Evolutionary conservation across 1,140 invertebrate genomes (phyloP), one percentile per base, ranked within the genome.

Genomic region (Thaumatotibia leucotreta): DNA sequence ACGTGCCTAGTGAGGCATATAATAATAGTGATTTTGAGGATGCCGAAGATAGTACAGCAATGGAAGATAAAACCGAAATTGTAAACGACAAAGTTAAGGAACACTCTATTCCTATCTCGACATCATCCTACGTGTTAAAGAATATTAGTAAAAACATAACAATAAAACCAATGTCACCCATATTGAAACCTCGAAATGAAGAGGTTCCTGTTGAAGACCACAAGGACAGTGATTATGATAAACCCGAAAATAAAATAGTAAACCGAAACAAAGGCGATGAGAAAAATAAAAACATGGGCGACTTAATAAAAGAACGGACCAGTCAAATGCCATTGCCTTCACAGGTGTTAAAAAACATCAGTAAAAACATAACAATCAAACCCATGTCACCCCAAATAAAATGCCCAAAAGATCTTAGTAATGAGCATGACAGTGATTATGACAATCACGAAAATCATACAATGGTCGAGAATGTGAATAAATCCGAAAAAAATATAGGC

Each of bases 131-230:
- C 4, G 11, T 69, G 10, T 70, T 81, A 50, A 78, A 75, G 72
- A 76, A 74, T 50, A 61, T 82, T 61, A 70, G 66, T 50, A 79
- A 78, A 68, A 72, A 81, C 65, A 67, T 82, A n/a, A 78, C 76
- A 54, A 64, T 82, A 2, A 81, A 81, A 72, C 62, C 77, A 14
- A 35, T 73, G 39, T 23, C 69, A 54, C 64, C 71, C 54, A 50
- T 72, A 17, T 58, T 67, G 54, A 72, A 65, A 58, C 33, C 33
- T 14, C 66, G 52, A 69, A 65, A 72, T 24, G 49, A 67, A 49
- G 67, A 74, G 23, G 35, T n/a, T n/a, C 45, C 50, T 33, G 35
- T 35, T 33, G 32, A 76, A 58, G 58, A 64, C 54, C 54, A 64
- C 27, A 29, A 45, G 66, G 31, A 54, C n/a, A 54, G 22, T 24